Evolutionary conservation across 35 echinoderm and acorn worm genomes (phyloP).

Genomic region (Heliocidaris tuberculata): DNA sequence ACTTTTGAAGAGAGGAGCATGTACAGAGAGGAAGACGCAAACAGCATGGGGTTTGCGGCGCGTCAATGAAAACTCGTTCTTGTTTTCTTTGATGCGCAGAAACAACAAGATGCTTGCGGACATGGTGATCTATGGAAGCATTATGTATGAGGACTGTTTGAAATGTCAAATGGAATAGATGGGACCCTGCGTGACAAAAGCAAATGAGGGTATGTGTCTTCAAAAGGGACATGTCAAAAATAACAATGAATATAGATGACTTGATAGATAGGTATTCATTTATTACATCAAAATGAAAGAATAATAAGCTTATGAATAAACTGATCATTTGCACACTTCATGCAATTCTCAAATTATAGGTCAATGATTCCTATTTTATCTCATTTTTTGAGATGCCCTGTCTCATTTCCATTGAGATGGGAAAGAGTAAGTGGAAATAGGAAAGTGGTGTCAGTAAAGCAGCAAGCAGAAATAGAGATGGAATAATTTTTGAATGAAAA

Average conservation of each 20-base stretch:
- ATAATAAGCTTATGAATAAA: not conserved
- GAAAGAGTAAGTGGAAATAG: too few species aligned
- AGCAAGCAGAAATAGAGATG: too few species aligned
- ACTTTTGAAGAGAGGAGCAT: not conserved
- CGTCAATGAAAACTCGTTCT: not conserved
- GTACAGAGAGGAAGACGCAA: not conserved
- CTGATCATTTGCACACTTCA: not conserved
- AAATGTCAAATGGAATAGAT: constrained; percentile 5
- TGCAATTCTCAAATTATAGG: not conserved
- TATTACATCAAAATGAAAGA: not conserved
- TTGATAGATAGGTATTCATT: not conserved
- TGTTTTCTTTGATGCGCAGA: not conserved
- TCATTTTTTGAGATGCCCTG: not conserved
- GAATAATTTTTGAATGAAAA: too few species aligned
- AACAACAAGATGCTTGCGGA: not conserved
- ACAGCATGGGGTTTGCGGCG: not conserved
- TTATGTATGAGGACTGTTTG: not conserved
- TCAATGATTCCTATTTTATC: not conserved
- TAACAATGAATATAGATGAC: not conserved
- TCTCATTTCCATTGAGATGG: too few species aligned
- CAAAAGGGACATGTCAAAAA: not conserved
- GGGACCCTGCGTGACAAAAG: not conserved
- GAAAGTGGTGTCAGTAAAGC: too few species aligned
- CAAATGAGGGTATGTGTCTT: not conserved
- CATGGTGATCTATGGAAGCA: not conserved